Base-by-base conservation (phyloP, 1,140 invertebrate species). In the Trichonephila clavata region DNA sequence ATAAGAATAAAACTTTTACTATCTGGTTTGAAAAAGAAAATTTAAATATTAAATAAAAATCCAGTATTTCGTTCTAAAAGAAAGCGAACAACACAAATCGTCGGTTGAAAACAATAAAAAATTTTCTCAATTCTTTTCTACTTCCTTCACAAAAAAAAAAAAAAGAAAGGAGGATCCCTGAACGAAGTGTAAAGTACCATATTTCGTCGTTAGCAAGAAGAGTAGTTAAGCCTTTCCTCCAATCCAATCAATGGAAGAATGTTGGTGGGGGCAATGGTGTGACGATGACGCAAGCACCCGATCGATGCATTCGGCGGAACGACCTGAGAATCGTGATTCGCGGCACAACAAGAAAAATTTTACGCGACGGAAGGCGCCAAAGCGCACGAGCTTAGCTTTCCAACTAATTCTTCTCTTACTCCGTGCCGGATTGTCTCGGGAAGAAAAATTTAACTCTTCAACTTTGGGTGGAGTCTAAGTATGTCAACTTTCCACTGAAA, bases 261-360 rank as follows among this genome's bases (percentile, higher is more conserved):
- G 71, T 27, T 20, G 32, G 71, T 6, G 24, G 16, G 71, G 50
- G 50, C 50, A 50, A 50, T 50, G 50, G 50, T 50, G 50, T 50
- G 50, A 8, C 27, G 71, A 77, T 77, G 71, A 77, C 71, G 71
- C 71, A 77, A 77, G 71, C 71, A 16, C 71, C 32, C 71, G 71
- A 77, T 77, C 71, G 71, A 77, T 77, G 71, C 27, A 7, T 16
- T 77, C 71, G 27, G 27, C 18, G 13, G 65, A 68, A 68, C 65
- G 24, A 68, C 65, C 63, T 24, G 65, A 68, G n/a, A 68, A 27
- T 68, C 21, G n/a, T 24, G 65, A 68, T 24, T 68, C 50, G 50
- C 61, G 71, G 27, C 13, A 18, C 24, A 77, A 77, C 20, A 39
- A 32, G 71, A 77, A 18, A 77, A 39, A 32, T 6, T 24, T 27